Conservation (phyloP, 1,140 invertebrate species). For the Aphidius gifuensis region DNA sequence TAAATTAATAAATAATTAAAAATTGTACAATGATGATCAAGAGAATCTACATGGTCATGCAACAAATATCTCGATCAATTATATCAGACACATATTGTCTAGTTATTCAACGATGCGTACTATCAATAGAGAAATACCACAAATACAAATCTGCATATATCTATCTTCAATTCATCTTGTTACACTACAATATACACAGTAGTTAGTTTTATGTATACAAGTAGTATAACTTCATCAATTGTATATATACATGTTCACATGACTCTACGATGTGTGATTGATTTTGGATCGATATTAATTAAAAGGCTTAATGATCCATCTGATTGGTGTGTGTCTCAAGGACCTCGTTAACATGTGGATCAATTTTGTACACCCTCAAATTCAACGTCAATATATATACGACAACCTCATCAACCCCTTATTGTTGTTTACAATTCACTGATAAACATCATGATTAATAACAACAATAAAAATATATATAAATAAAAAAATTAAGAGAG, state of each 20-base stretch:
- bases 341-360: conserved; percentile 33
- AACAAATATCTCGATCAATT: too few species aligned
- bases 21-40: neutral
- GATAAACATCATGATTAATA: too few species aligned
- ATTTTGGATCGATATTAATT: conserved; percentile 41
- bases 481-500: too few species aligned
- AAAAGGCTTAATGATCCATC: conserved; percentile 36
- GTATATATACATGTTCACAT: neutral
- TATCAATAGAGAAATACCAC: too few species aligned
- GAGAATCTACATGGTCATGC: too few species aligned
- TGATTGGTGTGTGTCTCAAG: conserved; percentile 39
- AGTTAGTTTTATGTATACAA: neutral
- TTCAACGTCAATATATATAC: neutral
- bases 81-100: too few species aligned
- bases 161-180: too few species aligned
- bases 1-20: too few species aligned
- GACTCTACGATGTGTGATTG: conserved; percentile 28
- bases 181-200: too few species aligned
- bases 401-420: neutral
- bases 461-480: too few species aligned
- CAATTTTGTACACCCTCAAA: neutral
- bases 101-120: too few species aligned
- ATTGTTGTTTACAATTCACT: neutral
- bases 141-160: too few species aligned
- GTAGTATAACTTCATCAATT: neutral